Evolutionary conservation across 92 coral and sea anemone species (phyloP).

Genomic region (Palythoa grandiflora): DNA sequence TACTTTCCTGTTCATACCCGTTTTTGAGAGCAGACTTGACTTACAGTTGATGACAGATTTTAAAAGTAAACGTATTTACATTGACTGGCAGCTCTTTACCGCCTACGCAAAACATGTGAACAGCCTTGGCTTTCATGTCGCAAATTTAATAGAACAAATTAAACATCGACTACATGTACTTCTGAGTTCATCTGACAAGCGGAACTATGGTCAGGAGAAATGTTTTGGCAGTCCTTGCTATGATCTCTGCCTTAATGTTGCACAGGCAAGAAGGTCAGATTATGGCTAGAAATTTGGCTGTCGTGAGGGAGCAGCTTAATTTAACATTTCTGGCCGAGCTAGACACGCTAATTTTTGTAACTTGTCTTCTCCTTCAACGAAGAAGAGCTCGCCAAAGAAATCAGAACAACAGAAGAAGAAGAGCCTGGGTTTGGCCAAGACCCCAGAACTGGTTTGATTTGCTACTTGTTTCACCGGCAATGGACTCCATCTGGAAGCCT

Average conservation of each 20-base stretch:
- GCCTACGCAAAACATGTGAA: not conserved
- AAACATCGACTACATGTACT: not conserved
- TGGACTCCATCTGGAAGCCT: slow-evolving; percentile 35
- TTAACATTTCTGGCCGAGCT: slow-evolving; percentile 33
- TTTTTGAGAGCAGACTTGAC: slow-evolving; percentile 43
- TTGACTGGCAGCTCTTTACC: slow-evolving; percentile 15
- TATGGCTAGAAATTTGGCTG: slow-evolving; percentile 18
- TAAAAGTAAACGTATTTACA: slow-evolving; percentile 20
- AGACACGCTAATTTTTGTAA: slow-evolving; percentile 24
- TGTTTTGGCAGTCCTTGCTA: slow-evolving; percentile 36
- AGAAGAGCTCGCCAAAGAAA: slow-evolving; percentile 34
- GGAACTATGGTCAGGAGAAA: slow-evolving; percentile 28
- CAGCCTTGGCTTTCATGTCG: slow-evolving; percentile 30
- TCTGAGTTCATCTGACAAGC: slow-evolving; percentile 30
- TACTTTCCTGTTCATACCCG: slow-evolving; percentile 37
- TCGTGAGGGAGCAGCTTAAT: slow-evolving; percentile 38
- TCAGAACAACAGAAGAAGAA: slow-evolving; percentile 23
- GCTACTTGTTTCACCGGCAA: slow-evolving; percentile 32
- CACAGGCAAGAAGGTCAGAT: slow-evolving; percentile 30
- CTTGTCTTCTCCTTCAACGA: slow-evolving; percentile 10
- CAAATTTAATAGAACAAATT: slow-evolving; percentile 23
- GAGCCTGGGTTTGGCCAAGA: slow-evolving; percentile 51
- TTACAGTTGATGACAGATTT: slow-evolving; percentile 38
- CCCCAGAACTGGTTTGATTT: slow-evolving; percentile 48
- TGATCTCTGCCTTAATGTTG: slow-evolving; percentile 30